These are phyloP conservation scores for Chaetoderma sp. DNA, from an alignment of 2,888 invertebrate genomes.

Conservation along the genomic window DNA sequence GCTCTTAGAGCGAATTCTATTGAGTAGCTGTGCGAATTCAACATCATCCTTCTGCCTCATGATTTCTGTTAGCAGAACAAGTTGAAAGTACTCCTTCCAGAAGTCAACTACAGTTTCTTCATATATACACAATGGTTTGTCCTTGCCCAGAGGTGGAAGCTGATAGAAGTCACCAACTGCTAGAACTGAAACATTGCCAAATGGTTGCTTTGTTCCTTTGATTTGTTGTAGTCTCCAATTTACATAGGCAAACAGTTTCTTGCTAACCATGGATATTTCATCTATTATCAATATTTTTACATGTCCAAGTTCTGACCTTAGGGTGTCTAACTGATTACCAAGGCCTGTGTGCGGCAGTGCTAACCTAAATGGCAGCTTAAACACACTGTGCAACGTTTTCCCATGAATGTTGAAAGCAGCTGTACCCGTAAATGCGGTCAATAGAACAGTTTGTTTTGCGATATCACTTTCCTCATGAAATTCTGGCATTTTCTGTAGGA, in stretches of 20 bases:
- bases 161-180: constrained; percentile 63
- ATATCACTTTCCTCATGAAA: too few relatives aligned
- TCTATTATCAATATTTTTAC: constrained; percentile 52
- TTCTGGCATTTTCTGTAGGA: too few relatives aligned
- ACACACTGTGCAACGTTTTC: constrained; percentile 46
- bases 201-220: constrained; percentile 37
- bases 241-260: constrained; percentile 43
- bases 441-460: constrained; percentile 28
- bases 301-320: constrained; percentile 16
- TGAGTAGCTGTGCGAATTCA: constrained; percentile 8
- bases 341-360: too few relatives aligned
- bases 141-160: constrained; percentile 55
- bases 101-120: too few relatives aligned
- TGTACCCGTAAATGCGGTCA: constrained; percentile 45
- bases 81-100: too few relatives aligned
- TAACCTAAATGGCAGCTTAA: too few relatives aligned
- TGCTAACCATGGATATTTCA: constrained; percentile 62
- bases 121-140: too few relatives aligned
- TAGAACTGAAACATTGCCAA: constrained; percentile 60
- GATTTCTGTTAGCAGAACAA: constrained; percentile 13
- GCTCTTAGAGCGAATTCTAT: constrained; percentile 9
- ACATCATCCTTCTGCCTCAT: constrained; percentile 21
- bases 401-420: constrained; percentile 51
- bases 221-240: constrained; percentile 56
- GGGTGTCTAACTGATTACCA: too few relatives aligned